These are phyloP conservation scores for Sarcoramphus papa DNA, from an alignment of 2,797 vertebrate species.

Conservation along the genomic window DNA sequence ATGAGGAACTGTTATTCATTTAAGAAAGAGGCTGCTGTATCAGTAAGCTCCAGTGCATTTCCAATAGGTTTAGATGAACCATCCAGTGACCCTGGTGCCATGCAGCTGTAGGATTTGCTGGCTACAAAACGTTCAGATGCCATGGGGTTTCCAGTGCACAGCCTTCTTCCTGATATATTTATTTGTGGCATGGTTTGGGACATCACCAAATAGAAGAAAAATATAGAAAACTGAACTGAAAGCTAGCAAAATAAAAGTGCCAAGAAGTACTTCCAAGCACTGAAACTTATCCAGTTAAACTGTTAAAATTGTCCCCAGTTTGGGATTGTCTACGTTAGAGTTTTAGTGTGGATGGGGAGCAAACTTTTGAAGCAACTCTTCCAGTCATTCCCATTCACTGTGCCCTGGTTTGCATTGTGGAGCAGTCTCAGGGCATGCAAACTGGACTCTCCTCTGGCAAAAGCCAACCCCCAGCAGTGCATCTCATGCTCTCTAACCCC, in stretches of 20 bases:
- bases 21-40: background rate
- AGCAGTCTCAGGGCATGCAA: background rate
- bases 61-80: background rate
- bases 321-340: accelerated
- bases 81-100: background rate
- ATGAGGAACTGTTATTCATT: background rate
- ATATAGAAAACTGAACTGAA: background rate
- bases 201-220: background rate
- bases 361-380: background rate
- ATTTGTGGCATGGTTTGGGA: background rate
- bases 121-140: background rate
- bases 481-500: no score
- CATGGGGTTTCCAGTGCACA: accelerated
- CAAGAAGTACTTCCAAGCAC: background rate
- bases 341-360: background rate
- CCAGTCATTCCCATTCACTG: background rate
- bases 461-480: no score
- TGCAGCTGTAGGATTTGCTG: background rate
- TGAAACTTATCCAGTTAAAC: background rate
- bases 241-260: background rate
- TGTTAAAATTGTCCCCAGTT: background rate
- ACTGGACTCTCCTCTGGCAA: no score
- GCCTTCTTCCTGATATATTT: background rate
- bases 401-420: background rate
- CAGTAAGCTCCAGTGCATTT: background rate